A percentile compares a stretch with the other conserved stretches of the same genome.
These are phyloP conservation scores for Coptodon bakossiorum DNA, from an alignment of 2,113 vertebrate species.

Conservation along the genomic window DNA sequence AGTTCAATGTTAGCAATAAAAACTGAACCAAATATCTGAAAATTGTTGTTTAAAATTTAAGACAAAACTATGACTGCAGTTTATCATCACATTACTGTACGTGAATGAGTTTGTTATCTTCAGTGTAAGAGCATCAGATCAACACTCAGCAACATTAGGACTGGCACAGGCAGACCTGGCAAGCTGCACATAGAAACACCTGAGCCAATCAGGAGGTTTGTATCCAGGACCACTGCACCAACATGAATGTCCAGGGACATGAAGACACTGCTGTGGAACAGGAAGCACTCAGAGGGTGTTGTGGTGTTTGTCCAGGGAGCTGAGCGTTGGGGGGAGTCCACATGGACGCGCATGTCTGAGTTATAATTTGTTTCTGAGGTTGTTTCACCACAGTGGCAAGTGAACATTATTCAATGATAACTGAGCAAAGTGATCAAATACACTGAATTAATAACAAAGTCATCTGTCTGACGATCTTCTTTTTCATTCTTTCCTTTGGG, in stretches of 20 bases:
- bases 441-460: not conserved
- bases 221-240: not conserved
- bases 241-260: rapidly evolving
- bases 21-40: not conserved
- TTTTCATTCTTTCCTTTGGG: not conserved
- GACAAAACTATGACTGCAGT: not conserved
- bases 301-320: not conserved
- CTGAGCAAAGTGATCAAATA: not conserved
- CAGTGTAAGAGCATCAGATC: not conserved
- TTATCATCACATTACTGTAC: rapidly evolving
- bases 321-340: too few relatives aligned
- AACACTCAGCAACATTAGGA: not conserved
- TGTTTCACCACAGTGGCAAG: not conserved
- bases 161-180: rapidly evolving
- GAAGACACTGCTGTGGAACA: not conserved
- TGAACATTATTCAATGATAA: not conserved
- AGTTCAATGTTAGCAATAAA: not conserved
- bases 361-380: not conserved
- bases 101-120: not conserved
- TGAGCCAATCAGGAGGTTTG: rapidly evolving
- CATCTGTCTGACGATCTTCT: rapidly evolving
- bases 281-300: not conserved
- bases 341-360: rapidly evolving
- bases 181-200: not conserved
- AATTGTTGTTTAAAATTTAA: rapidly evolving